Evolutionary conservation across 2,113 vertebrate species (phyloP), one percentile per base, ranked within the genome.

Genomic region (Tragelaphus imberbis): DNA sequence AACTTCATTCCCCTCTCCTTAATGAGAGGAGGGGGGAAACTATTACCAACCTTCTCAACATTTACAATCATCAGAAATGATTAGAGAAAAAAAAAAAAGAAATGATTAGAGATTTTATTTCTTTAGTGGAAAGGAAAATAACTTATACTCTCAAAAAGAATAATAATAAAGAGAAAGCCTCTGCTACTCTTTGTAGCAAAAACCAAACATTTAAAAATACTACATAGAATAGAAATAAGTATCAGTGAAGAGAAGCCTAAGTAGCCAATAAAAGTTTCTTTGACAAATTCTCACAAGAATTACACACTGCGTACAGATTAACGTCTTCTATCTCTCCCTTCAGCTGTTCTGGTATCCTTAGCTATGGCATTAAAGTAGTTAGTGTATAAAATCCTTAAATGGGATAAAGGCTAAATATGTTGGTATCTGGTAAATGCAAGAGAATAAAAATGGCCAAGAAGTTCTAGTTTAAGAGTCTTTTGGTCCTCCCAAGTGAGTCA

Each of bases 31-130:
- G 15, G n/a, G 5, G 30, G 7, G 28, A 51, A 12, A 14, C 58
- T 49, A 81, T 23, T 87, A 87, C 27, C 11, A 23, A 88, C 7
- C 16, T 94, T 95, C 40, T 61, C 94, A 92, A 87, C 14, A 94
- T 63, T 92, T 90, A 90, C 88, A 92, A 95, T 33, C 7, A 93
- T 36, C 44, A 94, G 82, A 95, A 84, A 47, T 75, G 17, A 91
- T 27, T 44, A 47, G 3, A 36, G 40, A 55, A 44, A 44, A 44
- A 44, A 44, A 44, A 44, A 44, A 44, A 44, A 94, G 82, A 95
- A 84, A 47, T 75, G 17, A 91, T 27, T 44, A 47, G 3, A 36
- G 40, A 55, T 68, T 87, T 2, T 56, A 93, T 77, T 91, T 90
- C 81, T 88, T 93, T 51, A 92, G 53, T 84, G 33, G 11, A 88